These are phyloP conservation scores for Loriculus beryllinus DNA, from an alignment of 2,797 vertebrate genomes.

Conservation along the genomic window DNA sequence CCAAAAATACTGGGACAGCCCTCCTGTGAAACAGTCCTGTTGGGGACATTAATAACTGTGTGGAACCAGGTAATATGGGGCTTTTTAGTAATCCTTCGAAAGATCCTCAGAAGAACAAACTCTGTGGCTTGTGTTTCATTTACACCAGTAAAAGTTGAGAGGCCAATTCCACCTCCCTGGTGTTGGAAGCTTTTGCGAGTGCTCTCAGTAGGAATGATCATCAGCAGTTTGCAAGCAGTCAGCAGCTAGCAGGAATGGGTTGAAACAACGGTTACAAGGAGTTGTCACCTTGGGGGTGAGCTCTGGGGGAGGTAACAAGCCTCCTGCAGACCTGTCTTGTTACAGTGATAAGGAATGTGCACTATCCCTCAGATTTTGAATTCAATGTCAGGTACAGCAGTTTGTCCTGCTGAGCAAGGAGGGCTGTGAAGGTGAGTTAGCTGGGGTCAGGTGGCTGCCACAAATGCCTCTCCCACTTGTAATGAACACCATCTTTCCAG, in stretches of 20 bases:
- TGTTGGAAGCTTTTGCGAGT: neutral
- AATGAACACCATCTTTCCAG: neutral
- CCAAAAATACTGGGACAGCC: neutral
- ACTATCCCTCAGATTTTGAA: neutral
- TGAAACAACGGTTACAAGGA: neutral
- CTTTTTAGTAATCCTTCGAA: neutral
- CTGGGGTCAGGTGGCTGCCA: neutral
- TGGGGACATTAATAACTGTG: neutral
- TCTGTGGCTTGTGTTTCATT: neutral
- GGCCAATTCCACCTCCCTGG: neutral
- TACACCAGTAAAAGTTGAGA: neutral
- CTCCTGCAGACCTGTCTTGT: neutral
- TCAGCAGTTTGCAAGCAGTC: neutral
- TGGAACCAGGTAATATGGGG: neutral
- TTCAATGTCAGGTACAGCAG: accelerated
- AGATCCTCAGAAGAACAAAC: neutral
- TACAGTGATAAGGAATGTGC: accelerated
- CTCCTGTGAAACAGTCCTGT: neutral
- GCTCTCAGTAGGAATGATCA: neutral
- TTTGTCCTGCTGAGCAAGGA: neutral
- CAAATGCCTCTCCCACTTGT: neutral
- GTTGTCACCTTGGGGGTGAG: neutral
- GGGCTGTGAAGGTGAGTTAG: neutral
- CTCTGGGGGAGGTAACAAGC: neutral
- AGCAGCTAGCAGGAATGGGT: neutral